Conservation (phyloP, 2,888 invertebrate genomes). For the Eumerus sabulonum region DNA sequence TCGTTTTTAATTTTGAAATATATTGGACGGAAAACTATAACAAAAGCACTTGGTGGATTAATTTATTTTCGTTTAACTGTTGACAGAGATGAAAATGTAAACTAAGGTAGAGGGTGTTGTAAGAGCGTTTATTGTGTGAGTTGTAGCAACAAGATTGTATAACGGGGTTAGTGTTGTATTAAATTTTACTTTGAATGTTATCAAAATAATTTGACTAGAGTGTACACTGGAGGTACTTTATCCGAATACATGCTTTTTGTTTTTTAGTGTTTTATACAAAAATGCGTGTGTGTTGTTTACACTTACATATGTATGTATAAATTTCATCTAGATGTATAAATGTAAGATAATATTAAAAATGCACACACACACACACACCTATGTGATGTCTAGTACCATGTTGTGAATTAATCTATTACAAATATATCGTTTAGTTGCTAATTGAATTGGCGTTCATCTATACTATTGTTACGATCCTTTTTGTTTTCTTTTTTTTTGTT, state of each 20-base stretch:
- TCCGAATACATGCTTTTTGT: conserved; percentile 29
- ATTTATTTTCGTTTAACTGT: not conserved
- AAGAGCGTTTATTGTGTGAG: conserved; percentile 4
- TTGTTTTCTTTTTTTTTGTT: conserved; percentile 22
- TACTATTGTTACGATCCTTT: conserved; percentile 21
- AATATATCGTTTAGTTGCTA: conserved; percentile 46
- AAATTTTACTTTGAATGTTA: conserved; percentile 31
- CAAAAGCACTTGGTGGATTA: too few species aligned
- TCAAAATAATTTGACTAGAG: conserved; percentile 63
- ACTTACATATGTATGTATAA: too few species aligned
- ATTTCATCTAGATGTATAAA: conserved; percentile 10
- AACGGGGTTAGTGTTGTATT: not conserved
- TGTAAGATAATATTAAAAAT: conserved; percentile 11
- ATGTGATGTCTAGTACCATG: conserved; percentile 30
- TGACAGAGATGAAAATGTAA: not conserved
- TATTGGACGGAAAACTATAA: too few species aligned
- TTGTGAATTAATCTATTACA: conserved; percentile 18
- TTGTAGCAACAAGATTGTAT: not conserved
- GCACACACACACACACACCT: conserved; percentile 4
- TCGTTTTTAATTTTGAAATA: too few species aligned
- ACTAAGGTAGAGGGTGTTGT: not conserved
- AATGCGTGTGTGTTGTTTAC: too few species aligned
- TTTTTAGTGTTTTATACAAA: not conserved
- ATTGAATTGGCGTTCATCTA: conserved; percentile 51
- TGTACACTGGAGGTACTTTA: conserved; percentile 60